Base-by-base conservation (phyloP, 2,113 vertebrate genomes). In the Poeciliopsis retropinna region DNA sequence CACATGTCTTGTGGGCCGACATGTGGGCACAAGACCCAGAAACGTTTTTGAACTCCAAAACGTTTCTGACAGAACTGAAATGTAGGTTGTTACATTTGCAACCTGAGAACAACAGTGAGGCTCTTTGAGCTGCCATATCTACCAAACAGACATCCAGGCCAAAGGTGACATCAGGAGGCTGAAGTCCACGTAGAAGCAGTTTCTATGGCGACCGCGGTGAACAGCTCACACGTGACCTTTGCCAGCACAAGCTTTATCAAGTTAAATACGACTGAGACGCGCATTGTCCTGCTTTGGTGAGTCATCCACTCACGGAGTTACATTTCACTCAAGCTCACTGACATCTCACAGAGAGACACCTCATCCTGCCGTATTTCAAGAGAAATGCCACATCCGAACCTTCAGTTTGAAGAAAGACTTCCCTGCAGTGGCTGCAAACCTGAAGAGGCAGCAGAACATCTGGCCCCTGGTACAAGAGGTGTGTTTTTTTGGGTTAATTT, bases 151-250 rank as follows among this genome's bases (percentile, higher is more conserved):
- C 64, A 61, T 61, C 31, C 4, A 11, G 68, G 51, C 67, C 72
- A 70, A 41, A 76, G 68, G 83, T 70, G 78, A 82, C 75, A 63
- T 76, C 60, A 47, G 65, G 74, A 27, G 78, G 44, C 74, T 72
- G 67, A 63, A 13, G 70, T 28, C 62, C 65, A 34, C 39, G 82
- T 60, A 60, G 74, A 82, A 81, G 65, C 69, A 12, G 86, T 92
- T 90, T 69, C 91, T 86, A 89, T 92, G 87, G 76, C 84, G 34
- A 92, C 90, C 62, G 0, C 11, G 17, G 67, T 5, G 72, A 85
- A 75, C 68, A 82, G 84, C 81, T 87, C 79, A 81, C 84, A 83
- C 76, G 39, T 89, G 91, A 90, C 90, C 90, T 91, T 87, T 75
- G 70, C 61, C 66, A 74, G 78, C 22, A 41, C 34, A 41, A 73